Percentiles rank a stretch among this genome's conserved stretches.
These are phyloP conservation scores for Muscicapa striata DNA, from an alignment of 2,797 vertebrate genomes.

Conservation along the genomic window DNA sequence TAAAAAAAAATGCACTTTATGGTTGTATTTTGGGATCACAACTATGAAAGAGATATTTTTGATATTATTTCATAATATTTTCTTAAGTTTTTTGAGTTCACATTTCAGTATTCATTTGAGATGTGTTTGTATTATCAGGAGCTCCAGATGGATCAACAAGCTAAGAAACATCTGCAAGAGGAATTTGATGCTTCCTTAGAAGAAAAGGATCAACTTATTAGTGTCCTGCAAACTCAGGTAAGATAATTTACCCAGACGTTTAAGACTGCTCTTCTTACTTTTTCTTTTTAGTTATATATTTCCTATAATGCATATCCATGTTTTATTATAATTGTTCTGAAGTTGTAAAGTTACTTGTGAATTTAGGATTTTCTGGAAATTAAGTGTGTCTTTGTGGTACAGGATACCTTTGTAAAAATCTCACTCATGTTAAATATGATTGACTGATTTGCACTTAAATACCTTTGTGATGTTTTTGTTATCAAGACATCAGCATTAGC, in stretches of 20 bases:
- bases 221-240: constrained; percentile 95
- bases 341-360: neutral
- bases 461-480: neutral
- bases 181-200: constrained; percentile 95
- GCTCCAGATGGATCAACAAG: constrained; percentile 97
- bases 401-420: neutral
- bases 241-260: neutral
- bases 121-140: constrained; percentile 77
- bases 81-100: neutral
- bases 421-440: neutral
- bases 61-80: neutral
- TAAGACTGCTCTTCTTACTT: neutral
- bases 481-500: neutral
- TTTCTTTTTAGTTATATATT: neutral
- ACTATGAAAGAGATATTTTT: neutral
- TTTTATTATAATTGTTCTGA: neutral
- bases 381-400: neutral
- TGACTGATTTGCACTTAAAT: neutral
- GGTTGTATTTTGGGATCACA: neutral
- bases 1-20: neutral
- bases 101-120: constrained; percentile 25
- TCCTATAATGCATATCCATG: neutral
- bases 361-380: neutral
- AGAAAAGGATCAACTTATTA: constrained; percentile 97
- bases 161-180: constrained; percentile 97